phyloP scores from a whole-genome alignment of 2,113 vertebrate species.

The Cnemophilus loriae region DNA sequence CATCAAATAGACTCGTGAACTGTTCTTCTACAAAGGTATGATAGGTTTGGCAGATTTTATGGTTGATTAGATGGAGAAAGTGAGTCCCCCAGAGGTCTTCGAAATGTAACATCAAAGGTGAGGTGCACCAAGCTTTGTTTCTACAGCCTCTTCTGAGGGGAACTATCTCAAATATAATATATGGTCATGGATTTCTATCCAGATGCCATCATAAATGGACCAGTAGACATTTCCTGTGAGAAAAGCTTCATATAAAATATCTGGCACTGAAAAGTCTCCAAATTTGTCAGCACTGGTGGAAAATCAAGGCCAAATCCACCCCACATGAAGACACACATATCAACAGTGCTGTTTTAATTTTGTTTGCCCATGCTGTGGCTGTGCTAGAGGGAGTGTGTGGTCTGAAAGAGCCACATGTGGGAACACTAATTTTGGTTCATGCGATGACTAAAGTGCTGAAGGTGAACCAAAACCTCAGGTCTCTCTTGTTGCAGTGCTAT shows the following conservation, averaged over 20 bases:
- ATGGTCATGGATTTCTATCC: background rate
- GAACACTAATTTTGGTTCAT: background rate
- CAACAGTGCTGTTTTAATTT: background rate
- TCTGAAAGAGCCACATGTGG: background rate
- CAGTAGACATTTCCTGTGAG: accelerated
- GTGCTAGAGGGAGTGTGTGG: background rate
- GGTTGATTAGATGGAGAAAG: background rate
- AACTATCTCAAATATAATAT: background rate
- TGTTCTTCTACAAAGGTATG: background rate
- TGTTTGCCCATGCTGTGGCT: background rate
- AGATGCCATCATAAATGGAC: background rate
- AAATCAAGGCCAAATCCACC: background rate
- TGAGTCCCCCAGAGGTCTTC: background rate
- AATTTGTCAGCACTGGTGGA: background rate
- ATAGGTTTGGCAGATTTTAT: constrained; percentile 2
- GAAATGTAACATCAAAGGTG: background rate
- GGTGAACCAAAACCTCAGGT: background rate
- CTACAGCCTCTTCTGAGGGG: background rate
- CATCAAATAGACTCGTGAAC: background rate
- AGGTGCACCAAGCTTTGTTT: background rate
- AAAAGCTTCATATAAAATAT: background rate
- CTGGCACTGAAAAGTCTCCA: background rate
- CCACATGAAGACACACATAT: background rate
- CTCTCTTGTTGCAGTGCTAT: background rate
- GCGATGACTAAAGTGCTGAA: background rate